Evolutionary conservation across 2,797 vertebrate genomes (phyloP).

Genomic region (Spondyliosoma cantharus): DNA sequence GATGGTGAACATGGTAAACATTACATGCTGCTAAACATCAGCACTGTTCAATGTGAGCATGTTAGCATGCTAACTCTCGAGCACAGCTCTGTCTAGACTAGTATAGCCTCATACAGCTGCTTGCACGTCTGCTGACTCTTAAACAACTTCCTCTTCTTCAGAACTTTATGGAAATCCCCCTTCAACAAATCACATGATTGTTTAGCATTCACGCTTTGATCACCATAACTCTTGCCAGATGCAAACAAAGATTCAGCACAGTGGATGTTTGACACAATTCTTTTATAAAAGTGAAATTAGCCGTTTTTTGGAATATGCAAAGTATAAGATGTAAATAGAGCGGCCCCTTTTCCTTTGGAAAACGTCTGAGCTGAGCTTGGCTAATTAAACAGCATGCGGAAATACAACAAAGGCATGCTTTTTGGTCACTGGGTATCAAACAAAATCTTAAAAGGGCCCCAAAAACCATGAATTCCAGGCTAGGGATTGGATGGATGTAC

Average conservation of each 20-base stretch:
- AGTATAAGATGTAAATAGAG: not conserved
- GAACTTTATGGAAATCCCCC: not conserved
- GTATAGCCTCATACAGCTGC: not conserved
- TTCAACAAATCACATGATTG: not conserved
- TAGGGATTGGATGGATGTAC: conserved; percentile 7
- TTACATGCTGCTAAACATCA: not conserved
- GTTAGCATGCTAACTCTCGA: not conserved
- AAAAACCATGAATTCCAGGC: conserved; percentile 23
- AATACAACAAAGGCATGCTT: not conserved
- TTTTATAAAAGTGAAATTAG: not conserved
- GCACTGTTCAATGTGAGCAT: not conserved
- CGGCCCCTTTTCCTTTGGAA: not conserved
- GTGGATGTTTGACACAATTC: not conserved
- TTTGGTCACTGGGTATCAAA: conserved; percentile 1
- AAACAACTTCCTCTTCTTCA: not conserved
- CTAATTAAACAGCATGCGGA: not conserved
- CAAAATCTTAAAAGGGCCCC: conserved; percentile 1
- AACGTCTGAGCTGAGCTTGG: not conserved
- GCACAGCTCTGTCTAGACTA: not conserved
- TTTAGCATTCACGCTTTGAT: not conserved
- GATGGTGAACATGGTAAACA: not conserved
- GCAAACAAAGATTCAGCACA: not conserved
- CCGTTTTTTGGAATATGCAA: not conserved
- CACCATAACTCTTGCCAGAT: not conserved
- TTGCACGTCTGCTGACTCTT: not conserved